Evolutionary conservation across 2,113 vertebrate genomes (phyloP).

Genomic region (Riparia riparia): DNA sequence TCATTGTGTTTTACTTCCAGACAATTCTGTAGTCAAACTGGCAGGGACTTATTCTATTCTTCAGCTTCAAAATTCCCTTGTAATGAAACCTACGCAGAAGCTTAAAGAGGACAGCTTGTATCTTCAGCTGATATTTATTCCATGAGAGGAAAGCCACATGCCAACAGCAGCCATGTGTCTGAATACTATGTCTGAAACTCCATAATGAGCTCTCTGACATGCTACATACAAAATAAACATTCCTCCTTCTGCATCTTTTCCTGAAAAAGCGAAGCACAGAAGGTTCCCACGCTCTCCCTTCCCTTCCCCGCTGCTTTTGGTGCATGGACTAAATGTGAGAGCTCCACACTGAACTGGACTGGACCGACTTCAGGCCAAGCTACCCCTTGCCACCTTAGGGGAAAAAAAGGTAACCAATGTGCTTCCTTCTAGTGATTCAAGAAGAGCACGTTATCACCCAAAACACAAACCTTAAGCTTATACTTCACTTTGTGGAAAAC

Average conservation of each 20-base stretch:
- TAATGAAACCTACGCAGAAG: not conserved
- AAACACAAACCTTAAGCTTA: not conserved
- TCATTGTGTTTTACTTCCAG: not conserved
- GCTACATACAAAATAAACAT: not conserved
- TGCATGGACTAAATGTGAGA: fast-evolving
- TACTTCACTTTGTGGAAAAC: not conserved
- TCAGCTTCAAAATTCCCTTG: not conserved
- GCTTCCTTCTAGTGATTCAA: not conserved
- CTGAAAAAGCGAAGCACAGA: not conserved
- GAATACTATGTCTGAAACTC: not conserved
- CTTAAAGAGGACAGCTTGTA: not conserved
- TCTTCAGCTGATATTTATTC: not conserved
- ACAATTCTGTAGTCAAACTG: not conserved
- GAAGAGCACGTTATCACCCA: not conserved
- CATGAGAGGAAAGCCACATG: not conserved
- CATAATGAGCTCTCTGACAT: not conserved
- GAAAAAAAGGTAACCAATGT: not conserved
- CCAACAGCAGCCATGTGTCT: not conserved
- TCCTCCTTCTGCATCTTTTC: not conserved
- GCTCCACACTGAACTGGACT: not conserved
- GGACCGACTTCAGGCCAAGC: not conserved
- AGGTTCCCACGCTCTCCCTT: not conserved
- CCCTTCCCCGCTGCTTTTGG: not conserved
- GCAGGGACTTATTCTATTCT: not conserved
- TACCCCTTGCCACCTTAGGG: not conserved